A percentile compares a stretch with the other conserved stretches of the same genome.
These are phyloP conservation scores for Atractosteus spatula DNA, from an alignment of 2,113 vertebrate species.

Conservation along the genomic window DNA sequence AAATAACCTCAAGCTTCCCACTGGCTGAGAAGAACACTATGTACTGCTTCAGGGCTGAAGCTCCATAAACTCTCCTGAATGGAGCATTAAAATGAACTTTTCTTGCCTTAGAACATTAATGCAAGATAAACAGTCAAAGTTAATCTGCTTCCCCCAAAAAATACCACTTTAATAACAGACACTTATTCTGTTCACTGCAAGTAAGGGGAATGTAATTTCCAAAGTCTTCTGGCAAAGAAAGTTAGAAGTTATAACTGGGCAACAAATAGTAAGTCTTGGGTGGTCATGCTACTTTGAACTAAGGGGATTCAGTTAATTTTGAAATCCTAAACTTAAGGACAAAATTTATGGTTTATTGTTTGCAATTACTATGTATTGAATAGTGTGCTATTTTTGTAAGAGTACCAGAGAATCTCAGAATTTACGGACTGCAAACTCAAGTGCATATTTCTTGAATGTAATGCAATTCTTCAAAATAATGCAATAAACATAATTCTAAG, in stretches of 20 bases:
- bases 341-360: no score
- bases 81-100: slow-evolving; percentile 13
- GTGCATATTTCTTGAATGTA: no score
- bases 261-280: slow-evolving; percentile 9
- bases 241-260: background rate
- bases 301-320: background rate
- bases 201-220: slow-evolving; percentile 1
- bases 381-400: background rate
- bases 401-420: no score
- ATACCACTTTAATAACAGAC: slow-evolving; percentile 8
- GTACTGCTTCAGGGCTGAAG: background rate
- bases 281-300: background rate
- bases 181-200: background rate
- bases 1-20: slow-evolving; percentile 14
- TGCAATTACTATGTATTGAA: no score
- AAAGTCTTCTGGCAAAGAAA: background rate
- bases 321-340: no score
- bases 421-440: no score
- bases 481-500: no score
- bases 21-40: slow-evolving; percentile 13
- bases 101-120: slow-evolving; percentile 9
- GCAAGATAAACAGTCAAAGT: slow-evolving; percentile 20
- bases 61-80: background rate
- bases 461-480: no score
- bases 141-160: slow-evolving; percentile 17